Base-by-base conservation (phyloP, 35 echinoderm and acorn worm genomes). In the Hemicentrotus pulcherrimus region DNA sequence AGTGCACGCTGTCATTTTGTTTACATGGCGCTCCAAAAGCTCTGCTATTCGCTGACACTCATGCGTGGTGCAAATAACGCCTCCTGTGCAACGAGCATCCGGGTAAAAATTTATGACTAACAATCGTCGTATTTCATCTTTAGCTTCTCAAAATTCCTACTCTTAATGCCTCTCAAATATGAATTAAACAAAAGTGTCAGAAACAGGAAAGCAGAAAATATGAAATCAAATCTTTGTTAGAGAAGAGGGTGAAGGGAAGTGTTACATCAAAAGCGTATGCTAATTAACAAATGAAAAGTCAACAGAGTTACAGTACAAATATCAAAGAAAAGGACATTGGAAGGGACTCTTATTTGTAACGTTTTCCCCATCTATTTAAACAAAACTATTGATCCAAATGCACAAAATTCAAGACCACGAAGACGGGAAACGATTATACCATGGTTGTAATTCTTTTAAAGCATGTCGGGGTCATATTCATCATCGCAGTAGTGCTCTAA, bases 361-460 rank as follows among this genome's bases (percentile, higher is more conserved):
- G n/a, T 78, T 59, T 59, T 1, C 52, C 52, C 35, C 11, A 59
- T 59, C 11, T 59, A 9, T 59, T 11, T 14, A 59, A 14, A 2
- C n/a, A n/a, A 78, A 78, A 78, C 19, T 28, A 28, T 0, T 28
- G 19, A 78, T 22, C 65, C 28, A 22, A 78, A 28, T 28, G 65
- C 65, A 78, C 65, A 78, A 91, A 91, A 45, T 5, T 35, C 33
- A 35, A 35, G 13, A 28, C 28, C 2, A 32, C 28, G 86, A 32
- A 89, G 47, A 46, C 33, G 18, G 10, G 35, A 15, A 46, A 41
- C 0, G 47, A 18, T 91, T 91, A 48, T 46, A 45, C 47, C 47
- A 48, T 46, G 33, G 24, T 91, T 46, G 88, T 45, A 24, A 48
- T 45, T 91, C 88, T 46, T 91, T 91, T 48, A 91, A 91, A 91